Conservation (phyloP, 2,797 vertebrate genomes). For the Rhinatrema bivittatum region DNA sequence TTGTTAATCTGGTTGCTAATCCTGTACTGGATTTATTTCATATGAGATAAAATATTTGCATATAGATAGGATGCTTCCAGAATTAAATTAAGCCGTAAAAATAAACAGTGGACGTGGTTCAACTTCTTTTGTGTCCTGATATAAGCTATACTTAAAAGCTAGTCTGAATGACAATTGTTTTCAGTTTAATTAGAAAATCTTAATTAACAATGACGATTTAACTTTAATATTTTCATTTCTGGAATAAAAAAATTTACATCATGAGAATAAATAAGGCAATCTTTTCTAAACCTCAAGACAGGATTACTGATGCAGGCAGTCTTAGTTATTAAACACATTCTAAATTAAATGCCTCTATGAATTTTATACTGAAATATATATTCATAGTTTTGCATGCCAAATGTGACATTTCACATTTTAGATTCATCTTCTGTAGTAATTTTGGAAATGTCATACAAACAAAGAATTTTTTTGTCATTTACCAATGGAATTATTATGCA, state of each 20-base stretch:
- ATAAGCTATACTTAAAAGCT: no score
- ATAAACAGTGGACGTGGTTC: no score
- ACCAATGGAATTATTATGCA: conserved; percentile 96
- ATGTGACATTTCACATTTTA: conserved; percentile 99
- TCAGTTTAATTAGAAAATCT: conserved; percentile 97
- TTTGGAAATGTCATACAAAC: conserved; percentile 99
- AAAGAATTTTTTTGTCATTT: conserved; percentile 99
- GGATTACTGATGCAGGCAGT: conserved; percentile 97
- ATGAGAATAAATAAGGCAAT: conserved; percentile 98
- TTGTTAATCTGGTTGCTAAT: no score
- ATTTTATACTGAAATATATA: conserved; percentile 99
- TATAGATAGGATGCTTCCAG: conserved; percentile 44
- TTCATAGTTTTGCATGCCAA: conserved; percentile 99
- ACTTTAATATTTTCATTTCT: conserved; percentile 88
- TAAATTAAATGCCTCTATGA: conserved; percentile 99
- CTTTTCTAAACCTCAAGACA: conserved; percentile 96
- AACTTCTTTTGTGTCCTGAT: no score
- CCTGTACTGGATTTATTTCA: conserved; percentile 41
- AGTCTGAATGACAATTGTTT: conserved; percentile 96
- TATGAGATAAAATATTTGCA: conserved; percentile 50
- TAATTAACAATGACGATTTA: conserved; percentile 99
- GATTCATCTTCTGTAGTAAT: conserved; percentile 93
- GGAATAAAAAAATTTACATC: conserved; percentile 72
- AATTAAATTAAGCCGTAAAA: conserved; percentile 51
- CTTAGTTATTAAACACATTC: conserved; percentile 98